These are phyloP conservation scores for Phyllotreta striolata DNA, from an alignment of 2,888 invertebrate species.

Conservation along the genomic window DNA sequence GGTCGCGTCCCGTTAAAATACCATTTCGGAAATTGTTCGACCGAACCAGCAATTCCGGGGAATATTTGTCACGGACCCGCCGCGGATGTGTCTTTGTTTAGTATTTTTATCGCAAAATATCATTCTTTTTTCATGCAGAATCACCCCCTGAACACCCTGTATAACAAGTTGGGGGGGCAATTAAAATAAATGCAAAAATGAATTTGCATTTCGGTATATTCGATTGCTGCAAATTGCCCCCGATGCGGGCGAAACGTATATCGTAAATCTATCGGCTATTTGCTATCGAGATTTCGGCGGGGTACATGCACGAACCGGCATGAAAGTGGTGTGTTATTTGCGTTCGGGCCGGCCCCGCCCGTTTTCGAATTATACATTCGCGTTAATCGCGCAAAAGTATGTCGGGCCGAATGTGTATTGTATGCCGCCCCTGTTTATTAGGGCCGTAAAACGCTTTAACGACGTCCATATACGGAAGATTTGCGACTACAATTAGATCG, in stretches of 20 bases:
- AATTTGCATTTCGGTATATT: neutral
- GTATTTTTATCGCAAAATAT: no score
- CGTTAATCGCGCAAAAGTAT: slow-evolving; percentile 26
- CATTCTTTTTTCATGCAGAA: no score
- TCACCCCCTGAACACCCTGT: no score
- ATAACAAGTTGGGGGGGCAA: no score
- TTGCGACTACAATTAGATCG: slow-evolving; percentile 20
- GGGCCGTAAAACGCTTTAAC: slow-evolving; percentile 25
- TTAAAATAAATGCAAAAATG: no score
- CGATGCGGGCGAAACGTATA: neutral
- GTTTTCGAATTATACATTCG: slow-evolving; percentile 29
- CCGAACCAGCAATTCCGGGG: no score
- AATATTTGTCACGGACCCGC: no score
- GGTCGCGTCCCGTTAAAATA: slow-evolving; percentile 16
- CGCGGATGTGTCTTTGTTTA: no score
- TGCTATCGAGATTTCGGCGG: slow-evolving; percentile 30
- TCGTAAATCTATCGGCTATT: slow-evolving; percentile 42
- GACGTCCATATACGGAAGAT: slow-evolving; percentile 15
- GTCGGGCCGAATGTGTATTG: slow-evolving; percentile 20
- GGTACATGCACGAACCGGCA: slow-evolving; percentile 21
- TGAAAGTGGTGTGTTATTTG: slow-evolving; percentile 28
- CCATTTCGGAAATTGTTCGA: neutral
- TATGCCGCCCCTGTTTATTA: slow-evolving; percentile 9
- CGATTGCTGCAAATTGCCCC: slow-evolving; percentile 10
- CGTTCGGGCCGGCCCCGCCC: slow-evolving; percentile 22